These are phyloP conservation scores for Tylochromis polylepis DNA, from an alignment of 2,113 vertebrate species.

Conservation along the genomic window DNA sequence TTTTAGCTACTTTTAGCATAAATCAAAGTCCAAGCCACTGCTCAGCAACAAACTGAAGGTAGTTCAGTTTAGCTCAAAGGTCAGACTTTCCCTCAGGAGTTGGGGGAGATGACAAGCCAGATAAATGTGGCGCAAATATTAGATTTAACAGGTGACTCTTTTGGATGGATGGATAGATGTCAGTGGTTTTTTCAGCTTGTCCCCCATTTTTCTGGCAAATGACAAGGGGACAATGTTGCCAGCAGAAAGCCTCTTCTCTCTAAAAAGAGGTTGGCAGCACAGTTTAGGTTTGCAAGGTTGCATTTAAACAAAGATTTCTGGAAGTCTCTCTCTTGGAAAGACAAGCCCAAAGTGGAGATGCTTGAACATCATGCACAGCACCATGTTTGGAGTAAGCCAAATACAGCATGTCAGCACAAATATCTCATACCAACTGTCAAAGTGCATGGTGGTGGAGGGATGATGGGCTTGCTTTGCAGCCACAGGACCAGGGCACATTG, in stretches of 20 bases:
- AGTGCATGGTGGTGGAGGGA: not conserved
- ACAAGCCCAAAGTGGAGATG: not conserved
- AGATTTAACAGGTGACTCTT: not conserved
- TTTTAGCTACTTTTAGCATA: no score
- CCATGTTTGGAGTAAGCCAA: not conserved
- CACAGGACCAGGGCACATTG: not conserved
- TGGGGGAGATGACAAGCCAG: not conserved
- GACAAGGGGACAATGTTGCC: not conserved
- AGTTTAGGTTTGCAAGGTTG: not conserved
- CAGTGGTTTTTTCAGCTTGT: not conserved
- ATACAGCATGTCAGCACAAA: not conserved
- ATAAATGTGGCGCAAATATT: not conserved
- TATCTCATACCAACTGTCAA: not conserved
- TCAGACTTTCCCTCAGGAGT: no score
- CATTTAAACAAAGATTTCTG: not conserved
- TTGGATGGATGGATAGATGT: not conserved
- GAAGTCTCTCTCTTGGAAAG: not conserved
- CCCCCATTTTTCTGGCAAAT: not conserved
- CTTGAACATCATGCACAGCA: not conserved
- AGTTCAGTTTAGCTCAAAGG: no score
- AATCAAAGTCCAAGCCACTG: no score
- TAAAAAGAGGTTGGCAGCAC: not conserved
- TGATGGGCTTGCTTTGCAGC: not conserved
- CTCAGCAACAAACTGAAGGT: no score
- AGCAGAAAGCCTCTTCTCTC: no score